Percentiles rank a stretch among this genome's conserved stretches.
phyloP scores from a whole-genome alignment of 2,797 vertebrate species.

The Babyrousa celebensis region DNA sequence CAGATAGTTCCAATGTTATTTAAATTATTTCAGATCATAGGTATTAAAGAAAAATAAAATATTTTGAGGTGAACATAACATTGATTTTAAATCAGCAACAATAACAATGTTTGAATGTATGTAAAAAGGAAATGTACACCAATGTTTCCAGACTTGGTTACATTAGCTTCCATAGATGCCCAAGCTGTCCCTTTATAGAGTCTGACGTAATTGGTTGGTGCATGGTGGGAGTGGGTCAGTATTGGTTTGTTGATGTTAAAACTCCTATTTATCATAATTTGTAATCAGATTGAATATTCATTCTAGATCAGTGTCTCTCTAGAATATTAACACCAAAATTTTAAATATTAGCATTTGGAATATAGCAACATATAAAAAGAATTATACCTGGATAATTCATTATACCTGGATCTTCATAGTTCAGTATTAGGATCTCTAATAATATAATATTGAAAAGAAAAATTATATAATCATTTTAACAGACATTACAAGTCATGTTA shows the following conservation, averaged over 20 bases:
- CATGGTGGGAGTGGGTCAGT: background rate
- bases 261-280: constrained; percentile 9
- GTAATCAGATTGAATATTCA: constrained; percentile 9
- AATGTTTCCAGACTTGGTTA: background rate
- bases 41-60: constrained; percentile 27
- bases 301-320: constrained; percentile 1
- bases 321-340: constrained; percentile 16
- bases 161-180: background rate
- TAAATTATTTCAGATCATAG: constrained; percentile 5
- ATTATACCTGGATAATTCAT: background rate
- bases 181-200: background rate
- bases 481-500: constrained; percentile 11
- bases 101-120: background rate
- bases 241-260: constrained; percentile 4
- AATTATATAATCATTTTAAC: constrained; percentile 3
- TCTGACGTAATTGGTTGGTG: background rate
- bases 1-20: background rate
- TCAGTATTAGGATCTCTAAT: constrained; percentile 48
- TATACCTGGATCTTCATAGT: no score
- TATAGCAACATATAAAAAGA: constrained; percentile 25
- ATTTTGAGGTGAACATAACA: background rate
- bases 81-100: background rate
- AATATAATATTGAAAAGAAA: constrained; percentile 49
- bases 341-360: constrained; percentile 53
- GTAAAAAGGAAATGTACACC: background rate